These are phyloP conservation scores for Ara ararauna DNA, from an alignment of 2,797 vertebrate species.

Conservation along the genomic window DNA sequence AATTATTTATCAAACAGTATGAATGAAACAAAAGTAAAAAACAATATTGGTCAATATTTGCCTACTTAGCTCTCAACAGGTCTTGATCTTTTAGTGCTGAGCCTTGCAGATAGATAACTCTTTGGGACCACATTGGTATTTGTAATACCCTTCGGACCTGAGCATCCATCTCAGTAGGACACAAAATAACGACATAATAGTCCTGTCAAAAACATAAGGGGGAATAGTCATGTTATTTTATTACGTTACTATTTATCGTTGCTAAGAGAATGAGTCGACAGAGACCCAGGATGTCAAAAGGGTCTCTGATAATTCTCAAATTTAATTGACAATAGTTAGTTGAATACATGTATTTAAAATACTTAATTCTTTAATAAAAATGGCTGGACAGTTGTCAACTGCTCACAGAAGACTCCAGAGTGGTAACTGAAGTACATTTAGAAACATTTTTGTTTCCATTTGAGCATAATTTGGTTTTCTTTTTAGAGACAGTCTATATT, in stretches of 20 bases:
- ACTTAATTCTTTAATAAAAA: background rate
- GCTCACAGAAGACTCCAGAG: background rate
- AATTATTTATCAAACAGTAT: background rate
- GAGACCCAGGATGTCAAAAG: background rate
- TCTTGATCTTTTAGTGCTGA: slow-evolving; percentile 87
- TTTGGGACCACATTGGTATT: slow-evolving; percentile 87
- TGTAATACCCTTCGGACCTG: slow-evolving; percentile 85
- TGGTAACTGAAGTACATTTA: background rate
- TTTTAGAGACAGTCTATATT: background rate
- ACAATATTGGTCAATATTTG: background rate
- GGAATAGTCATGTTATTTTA: background rate
- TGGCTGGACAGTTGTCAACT: background rate
- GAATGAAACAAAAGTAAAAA: background rate
- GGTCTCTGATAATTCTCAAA: background rate
- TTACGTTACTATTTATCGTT: background rate
- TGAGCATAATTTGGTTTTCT: background rate
- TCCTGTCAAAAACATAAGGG: slow-evolving; percentile 73
- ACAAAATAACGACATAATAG: slow-evolving; percentile 85
- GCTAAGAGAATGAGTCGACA: background rate
- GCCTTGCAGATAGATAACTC: slow-evolving; percentile 85
- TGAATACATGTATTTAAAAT: background rate
- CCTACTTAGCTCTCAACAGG: slow-evolving; percentile 85
- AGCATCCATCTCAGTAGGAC: slow-evolving; percentile 85
- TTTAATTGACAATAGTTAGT: background rate
- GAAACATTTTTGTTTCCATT: background rate